Evolutionary conservation across 2,888 invertebrate genomes (phyloP).

Genomic region (Sthenelais limicola): DNA sequence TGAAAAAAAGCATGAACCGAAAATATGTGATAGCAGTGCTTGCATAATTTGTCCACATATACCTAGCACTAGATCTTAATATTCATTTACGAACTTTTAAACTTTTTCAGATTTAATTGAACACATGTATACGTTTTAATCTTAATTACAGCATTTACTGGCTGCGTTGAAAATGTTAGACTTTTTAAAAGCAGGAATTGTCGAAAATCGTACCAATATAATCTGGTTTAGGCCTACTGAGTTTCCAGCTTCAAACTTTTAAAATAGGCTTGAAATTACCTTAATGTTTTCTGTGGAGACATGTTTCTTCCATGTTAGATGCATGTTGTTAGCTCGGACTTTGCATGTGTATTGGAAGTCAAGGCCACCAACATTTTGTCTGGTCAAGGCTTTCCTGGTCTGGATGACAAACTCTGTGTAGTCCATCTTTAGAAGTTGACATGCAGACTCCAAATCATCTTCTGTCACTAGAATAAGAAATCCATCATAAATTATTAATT

Average conservation of each 20-base stretch:
- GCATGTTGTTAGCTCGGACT: slow-evolving; percentile 48
- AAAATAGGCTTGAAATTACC: slow-evolving; percentile 50
- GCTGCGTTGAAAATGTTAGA: too few species aligned
- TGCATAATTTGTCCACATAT: too few species aligned
- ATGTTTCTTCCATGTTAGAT: slow-evolving; percentile 62
- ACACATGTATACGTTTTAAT: too few species aligned
- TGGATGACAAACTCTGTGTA: slow-evolving; percentile 58
- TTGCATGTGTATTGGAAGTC: slow-evolving; percentile 59
- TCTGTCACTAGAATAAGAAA: slow-evolving; percentile 57
- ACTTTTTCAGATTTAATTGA: too few species aligned
- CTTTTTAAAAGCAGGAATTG: too few species aligned
- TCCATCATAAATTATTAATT: too few species aligned
- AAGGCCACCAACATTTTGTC: slow-evolving; percentile 49
- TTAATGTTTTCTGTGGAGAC: slow-evolving; percentile 59
- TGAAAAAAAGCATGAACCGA: too few species aligned
- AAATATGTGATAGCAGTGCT: too few species aligned
- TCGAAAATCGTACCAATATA: not conserved
- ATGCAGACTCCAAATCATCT: slow-evolving; percentile 57
- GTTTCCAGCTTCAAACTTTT: not conserved
- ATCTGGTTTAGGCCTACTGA: not conserved
- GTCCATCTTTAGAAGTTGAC: slow-evolving; percentile 58
- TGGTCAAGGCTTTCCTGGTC: slow-evolving; percentile 61
- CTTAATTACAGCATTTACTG: too few species aligned
- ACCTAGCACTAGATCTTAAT: too few species aligned
- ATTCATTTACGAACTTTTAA: too few species aligned